Evolutionary conservation across 2,797 vertebrate genomes (phyloP).

Genomic region (Margarornis squamiger): DNA sequence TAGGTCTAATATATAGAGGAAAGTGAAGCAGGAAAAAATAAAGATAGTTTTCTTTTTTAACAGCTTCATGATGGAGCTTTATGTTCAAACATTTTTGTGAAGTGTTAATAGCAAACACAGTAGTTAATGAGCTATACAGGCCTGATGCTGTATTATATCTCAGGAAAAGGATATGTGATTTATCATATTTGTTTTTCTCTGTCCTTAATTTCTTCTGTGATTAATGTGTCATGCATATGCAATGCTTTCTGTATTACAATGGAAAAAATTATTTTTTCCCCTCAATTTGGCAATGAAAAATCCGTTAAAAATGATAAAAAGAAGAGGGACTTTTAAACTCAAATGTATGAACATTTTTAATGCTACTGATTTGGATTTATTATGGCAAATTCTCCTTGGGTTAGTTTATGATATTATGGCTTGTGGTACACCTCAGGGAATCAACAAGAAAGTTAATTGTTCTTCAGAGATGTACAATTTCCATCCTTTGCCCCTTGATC

Average conservation of each 20-base stretch:
- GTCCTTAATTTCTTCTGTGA: conserved; percentile 19
- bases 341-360: not conserved
- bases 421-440: not conserved
- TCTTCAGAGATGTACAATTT: conserved; percentile 31
- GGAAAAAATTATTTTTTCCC: not conserved
- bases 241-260: not conserved
- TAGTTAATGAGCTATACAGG: not conserved
- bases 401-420: conserved; percentile 26
- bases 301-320: not conserved
- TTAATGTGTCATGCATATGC: conserved; percentile 25
- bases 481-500: not conserved
- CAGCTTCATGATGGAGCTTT: not conserved
- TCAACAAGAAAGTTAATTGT: conserved; percentile 33
- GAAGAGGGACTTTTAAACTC: not conserved
- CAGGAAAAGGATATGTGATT: conserved; percentile 7
- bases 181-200: conserved; percentile 34
- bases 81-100: not conserved
- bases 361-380: not conserved
- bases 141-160: not conserved
- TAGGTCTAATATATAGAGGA: not conserved
- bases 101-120: not conserved
- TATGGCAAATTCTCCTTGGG: conserved; percentile 1
- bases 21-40: not conserved
- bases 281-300: not conserved
- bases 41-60: not conserved